These are phyloP conservation scores for Lordiphosa collinella DNA, from an alignment of 1,140 invertebrate species.

Conservation along the genomic window DNA sequence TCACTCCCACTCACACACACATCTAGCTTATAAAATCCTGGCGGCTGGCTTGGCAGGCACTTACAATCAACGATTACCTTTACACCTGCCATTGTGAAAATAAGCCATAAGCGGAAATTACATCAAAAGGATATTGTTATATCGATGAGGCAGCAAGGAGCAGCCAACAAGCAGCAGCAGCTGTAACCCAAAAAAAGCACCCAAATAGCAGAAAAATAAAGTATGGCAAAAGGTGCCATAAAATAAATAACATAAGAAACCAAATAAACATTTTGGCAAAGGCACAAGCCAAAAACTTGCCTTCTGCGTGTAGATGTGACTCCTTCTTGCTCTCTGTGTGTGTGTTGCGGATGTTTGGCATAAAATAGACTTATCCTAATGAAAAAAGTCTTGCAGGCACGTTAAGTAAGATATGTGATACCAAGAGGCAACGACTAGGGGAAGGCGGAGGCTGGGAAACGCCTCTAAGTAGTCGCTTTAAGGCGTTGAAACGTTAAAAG, in stretches of 20 bases:
- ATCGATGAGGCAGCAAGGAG: slow-evolving; percentile 45
- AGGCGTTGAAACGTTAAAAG: slow-evolving; percentile 74
- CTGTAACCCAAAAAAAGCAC: slow-evolving; percentile 18
- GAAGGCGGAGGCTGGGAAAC: not conserved
- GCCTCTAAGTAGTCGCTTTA: slow-evolving; percentile 35
- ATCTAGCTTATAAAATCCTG: slow-evolving; percentile 63
- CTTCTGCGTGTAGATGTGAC: slow-evolving; percentile 14
- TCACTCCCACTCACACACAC: slow-evolving; percentile 12
- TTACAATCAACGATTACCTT: slow-evolving; percentile 78
- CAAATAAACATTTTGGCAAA: slow-evolving; percentile 75
- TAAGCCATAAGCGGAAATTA: slow-evolving; percentile 78
- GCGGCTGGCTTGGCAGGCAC: slow-evolving; percentile 57
- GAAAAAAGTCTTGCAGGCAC: slow-evolving; percentile 75
- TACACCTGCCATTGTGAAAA: slow-evolving; percentile 78
- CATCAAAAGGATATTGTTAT: slow-evolving; percentile 78
- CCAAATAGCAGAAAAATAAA: slow-evolving; percentile 71
- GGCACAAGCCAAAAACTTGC: slow-evolving; percentile 25
- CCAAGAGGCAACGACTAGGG: slow-evolving; percentile 16
- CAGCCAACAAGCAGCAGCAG: not conserved
- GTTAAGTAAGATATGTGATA: slow-evolving; percentile 77
- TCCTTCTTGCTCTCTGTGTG: slow-evolving; percentile 4
- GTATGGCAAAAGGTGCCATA: slow-evolving; percentile 76
- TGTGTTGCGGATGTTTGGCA: slow-evolving; percentile 56
- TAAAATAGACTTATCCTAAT: slow-evolving; percentile 78
- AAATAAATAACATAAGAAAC: slow-evolving; percentile 76